phyloP scores from a whole-genome alignment of 1,140 invertebrate genomes.

The Charaxes varanes region DNA sequence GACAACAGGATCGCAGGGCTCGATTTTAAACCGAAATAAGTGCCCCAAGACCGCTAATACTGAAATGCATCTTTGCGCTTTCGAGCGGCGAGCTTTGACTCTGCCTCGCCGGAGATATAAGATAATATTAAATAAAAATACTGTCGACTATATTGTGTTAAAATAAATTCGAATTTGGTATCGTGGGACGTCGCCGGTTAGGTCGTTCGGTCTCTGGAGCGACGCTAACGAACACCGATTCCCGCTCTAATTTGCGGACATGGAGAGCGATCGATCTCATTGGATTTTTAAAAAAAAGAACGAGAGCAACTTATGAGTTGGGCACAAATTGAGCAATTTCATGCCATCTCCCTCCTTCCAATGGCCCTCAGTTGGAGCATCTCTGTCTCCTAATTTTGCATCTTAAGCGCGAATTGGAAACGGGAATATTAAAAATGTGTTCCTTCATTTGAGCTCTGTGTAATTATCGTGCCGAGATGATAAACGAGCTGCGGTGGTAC shows the following conservation, averaged over 20 bases:
- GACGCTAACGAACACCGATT: constrained; percentile 62
- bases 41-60: constrained; percentile 43
- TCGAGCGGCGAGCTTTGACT: constrained; percentile 52
- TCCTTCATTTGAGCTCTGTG: constrained; percentile 9
- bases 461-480: constrained; percentile 19
- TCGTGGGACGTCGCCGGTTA: constrained; percentile 16
- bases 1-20: constrained; percentile 22
- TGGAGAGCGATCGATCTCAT: constrained; percentile 69
- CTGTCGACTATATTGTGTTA: not conserved
- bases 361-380: constrained; percentile 24
- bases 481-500: constrained; percentile 4
- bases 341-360: constrained; percentile 38
- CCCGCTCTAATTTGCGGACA: constrained; percentile 70
- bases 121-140: constrained; percentile 25
- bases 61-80: constrained; percentile 55
- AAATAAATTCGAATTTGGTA: constrained; percentile 13
- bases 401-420: constrained; percentile 37
- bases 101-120: constrained; percentile 33
- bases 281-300: constrained; percentile 69
- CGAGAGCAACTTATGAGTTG: constrained; percentile 51
- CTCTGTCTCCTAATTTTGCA: constrained; percentile 45
- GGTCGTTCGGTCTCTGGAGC: constrained; percentile 17
- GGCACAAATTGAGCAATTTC: constrained; percentile 70
- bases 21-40: constrained; percentile 44
- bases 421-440: constrained; percentile 40